phyloP scores from a whole-genome alignment of 2,888 invertebrate species.

The Leistus spinibarbis region DNA sequence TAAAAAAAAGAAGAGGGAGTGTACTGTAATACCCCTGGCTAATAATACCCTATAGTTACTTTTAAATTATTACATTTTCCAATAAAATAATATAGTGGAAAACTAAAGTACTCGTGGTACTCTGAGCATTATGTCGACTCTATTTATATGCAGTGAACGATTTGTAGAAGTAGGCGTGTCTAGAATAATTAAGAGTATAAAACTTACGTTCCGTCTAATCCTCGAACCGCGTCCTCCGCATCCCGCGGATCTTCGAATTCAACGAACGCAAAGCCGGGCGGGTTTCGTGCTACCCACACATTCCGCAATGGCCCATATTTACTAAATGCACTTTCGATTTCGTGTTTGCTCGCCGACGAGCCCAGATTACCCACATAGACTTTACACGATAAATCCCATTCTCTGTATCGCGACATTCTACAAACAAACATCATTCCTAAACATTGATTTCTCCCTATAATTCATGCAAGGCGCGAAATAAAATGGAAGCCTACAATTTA shows the following conservation, averaged over 20 bases:
- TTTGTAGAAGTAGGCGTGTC: too few species aligned
- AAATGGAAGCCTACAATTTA: background rate
- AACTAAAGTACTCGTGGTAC: too few species aligned
- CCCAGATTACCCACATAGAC: slow-evolving; percentile 93
- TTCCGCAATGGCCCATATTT: slow-evolving; percentile 89
- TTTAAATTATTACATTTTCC: too few species aligned
- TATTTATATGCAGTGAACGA: too few species aligned
- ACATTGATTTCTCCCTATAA: background rate
- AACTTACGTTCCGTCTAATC: slow-evolving; percentile 80
- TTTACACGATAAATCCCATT: slow-evolving; percentile 88
- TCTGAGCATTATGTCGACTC: too few species aligned
- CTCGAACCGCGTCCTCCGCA: slow-evolving; percentile 84
- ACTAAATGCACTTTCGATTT: slow-evolving; percentile 84
- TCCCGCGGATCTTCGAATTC: slow-evolving; percentile 89
- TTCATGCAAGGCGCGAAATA: background rate
- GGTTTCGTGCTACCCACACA: slow-evolving; percentile 94
- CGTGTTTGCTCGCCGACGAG: slow-evolving; percentile 87
- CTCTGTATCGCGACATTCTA: slow-evolving; percentile 75
- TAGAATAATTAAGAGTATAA: background rate
- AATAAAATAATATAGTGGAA: too few species aligned
- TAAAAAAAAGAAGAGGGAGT: too few species aligned
- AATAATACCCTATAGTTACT: too few species aligned
- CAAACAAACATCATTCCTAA: slow-evolving; percentile 5
- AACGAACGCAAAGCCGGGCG: slow-evolving; percentile 90
- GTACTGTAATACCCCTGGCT: too few species aligned